Evolutionary conservation across 2,888 invertebrate species (phyloP).

Genomic region (Pyrochroa serraticornis): DNA sequence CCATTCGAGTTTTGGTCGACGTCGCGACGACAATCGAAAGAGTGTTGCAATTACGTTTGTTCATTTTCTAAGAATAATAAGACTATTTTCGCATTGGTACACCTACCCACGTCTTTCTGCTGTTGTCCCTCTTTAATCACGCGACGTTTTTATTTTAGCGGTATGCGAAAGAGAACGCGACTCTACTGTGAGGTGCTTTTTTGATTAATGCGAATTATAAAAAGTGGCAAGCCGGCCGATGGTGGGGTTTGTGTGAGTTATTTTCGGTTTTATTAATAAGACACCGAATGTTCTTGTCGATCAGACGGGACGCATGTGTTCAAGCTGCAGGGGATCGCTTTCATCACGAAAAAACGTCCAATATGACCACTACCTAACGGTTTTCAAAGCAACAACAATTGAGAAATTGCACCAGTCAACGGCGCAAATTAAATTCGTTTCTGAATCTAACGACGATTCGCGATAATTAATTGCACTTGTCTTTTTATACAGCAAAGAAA

Average conservation of each 20-base stretch:
- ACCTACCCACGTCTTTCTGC: neutral
- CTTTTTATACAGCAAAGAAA: too few relatives aligned
- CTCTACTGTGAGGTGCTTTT: conserved; percentile 41
- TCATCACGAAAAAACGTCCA: conserved; percentile 24
- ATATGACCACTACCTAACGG: conserved; percentile 14
- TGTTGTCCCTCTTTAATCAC: conserved; percentile 11
- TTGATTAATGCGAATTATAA: conserved; percentile 54
- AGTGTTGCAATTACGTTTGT: conserved; percentile 48
- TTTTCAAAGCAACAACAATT: too few relatives aligned
- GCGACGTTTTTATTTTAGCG: conserved; percentile 23
- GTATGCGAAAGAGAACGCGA: conserved; percentile 26
- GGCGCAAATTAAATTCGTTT: too few relatives aligned
- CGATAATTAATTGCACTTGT: too few relatives aligned
- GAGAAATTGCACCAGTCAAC: too few relatives aligned
- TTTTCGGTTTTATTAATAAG: conserved; percentile 57
- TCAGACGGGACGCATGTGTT: conserved; percentile 41
- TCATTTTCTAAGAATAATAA: conserved; percentile 54
- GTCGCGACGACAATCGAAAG: conserved; percentile 14
- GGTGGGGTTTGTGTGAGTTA: conserved; percentile 48
- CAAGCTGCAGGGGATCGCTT: conserved; percentile 36
- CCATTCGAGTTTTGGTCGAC: conserved; percentile 9
- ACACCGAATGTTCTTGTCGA: conserved; percentile 56
- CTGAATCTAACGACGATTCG: too few relatives aligned
- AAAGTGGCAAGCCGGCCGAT: conserved; percentile 51
- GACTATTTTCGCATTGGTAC: conserved; percentile 43